Base-by-base conservation (phyloP, 2,113 vertebrate species). In the Centrocercus urophasianus region DNA sequence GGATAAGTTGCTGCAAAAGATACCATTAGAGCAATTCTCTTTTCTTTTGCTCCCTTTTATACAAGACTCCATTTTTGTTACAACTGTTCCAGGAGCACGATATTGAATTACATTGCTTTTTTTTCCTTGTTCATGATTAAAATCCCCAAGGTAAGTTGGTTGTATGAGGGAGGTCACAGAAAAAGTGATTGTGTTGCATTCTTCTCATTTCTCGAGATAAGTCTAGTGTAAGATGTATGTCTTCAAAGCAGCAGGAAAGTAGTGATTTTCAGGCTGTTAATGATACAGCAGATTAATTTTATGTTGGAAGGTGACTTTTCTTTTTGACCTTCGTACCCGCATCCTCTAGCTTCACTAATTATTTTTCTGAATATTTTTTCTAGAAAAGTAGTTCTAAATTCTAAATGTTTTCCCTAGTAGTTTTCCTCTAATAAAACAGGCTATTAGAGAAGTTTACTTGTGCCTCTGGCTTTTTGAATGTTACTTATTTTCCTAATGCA, bases 61-160 rank as follows among this genome's bases (percentile, higher is more conserved):
- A 83, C 95, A 94, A 93, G 65, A 74, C 74, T 95, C 34, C 40
- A 6, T 92, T 95, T 96, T 95, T 95, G 91, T 94, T 96, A 87
- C 93, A 93, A 83, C 88, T 94, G 67, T 92, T 94, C 88, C 80
- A 89, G 92, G 81, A 92, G 57, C 78, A 70, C 89, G 67, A 64
- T 92, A 93, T 85, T 93, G 72, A 93, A 77, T 96, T 96, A 88
- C 85, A 40, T 11, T 88, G 15, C 38, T 79, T 93, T 91, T 63
- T 94, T 79, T 94, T 88, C 48, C 50, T 69, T 86, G 71, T 61
- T 93, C 69, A 30, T 77, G 80, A 74, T 25, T 89, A 83, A 89
- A 92, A 93, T 93, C 72, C 78, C 91, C 67, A 18, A 6, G 69
- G 87, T 85, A 85, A 89, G 45, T 83, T 91, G 50, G 32, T 86